A percentile compares a stretch with the other conserved stretches of the same genome.
These are phyloP conservation scores for Nomada lathburiana DNA, from an alignment of 2,888 invertebrate species.

Conservation along the genomic window DNA sequence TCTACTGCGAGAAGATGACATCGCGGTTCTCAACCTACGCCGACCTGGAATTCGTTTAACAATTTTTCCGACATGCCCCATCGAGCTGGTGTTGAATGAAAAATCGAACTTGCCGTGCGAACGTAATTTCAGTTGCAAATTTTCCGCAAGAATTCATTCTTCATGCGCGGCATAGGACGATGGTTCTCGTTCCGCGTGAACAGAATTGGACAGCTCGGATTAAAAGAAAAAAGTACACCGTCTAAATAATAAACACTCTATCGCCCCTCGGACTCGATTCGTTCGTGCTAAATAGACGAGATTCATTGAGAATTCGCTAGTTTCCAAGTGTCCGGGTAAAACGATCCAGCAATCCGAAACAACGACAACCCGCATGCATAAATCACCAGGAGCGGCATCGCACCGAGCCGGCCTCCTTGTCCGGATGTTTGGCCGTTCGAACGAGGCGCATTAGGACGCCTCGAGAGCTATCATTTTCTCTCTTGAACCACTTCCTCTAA, in stretches of 20 bases:
- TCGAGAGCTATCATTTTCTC: conserved; percentile 58
- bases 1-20: conserved; percentile 77
- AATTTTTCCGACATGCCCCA: not conserved
- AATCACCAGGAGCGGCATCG: conserved; percentile 2
- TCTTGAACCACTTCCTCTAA: conserved; percentile 71
- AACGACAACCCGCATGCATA: conserved; percentile 7
- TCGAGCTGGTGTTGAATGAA: not conserved
- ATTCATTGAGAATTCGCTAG: not conserved
- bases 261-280: no score
- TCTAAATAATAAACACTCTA: no score
- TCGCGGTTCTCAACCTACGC: conserved; percentile 78
- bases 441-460: conserved; percentile 30
- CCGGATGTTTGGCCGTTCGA: conserved; percentile 26
- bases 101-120: not conserved
- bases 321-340: conserved; percentile 4
- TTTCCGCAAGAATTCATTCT: no score
- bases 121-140: not conserved
- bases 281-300: not conserved
- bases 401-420: not conserved
- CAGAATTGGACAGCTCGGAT: no score
- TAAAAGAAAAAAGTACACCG: no score
- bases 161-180: no score
- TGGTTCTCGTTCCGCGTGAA: no score
- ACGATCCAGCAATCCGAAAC: conserved; percentile 3
- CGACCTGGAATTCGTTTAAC: not conserved